Percentiles rank a stretch among this genome's conserved stretches.
phyloP scores from a whole-genome alignment of 2,888 invertebrate species.

The Machimus rusticus region DNA sequence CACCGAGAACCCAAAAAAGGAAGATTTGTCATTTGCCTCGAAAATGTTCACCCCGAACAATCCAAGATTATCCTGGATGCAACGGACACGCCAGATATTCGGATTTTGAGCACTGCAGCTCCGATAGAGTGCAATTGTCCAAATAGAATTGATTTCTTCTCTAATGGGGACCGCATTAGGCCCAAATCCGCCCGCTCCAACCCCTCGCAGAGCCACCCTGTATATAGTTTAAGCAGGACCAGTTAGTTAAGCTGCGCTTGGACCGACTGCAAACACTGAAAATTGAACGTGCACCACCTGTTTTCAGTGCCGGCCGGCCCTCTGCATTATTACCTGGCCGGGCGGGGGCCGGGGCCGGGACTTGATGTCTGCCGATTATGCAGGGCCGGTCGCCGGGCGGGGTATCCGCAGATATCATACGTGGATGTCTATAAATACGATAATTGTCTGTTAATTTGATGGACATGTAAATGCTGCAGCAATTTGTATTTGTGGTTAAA shows the following conservation, averaged over 20 bases:
- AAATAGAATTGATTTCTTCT: slow-evolving; percentile 33
- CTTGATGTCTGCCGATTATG: slow-evolving; percentile 13
- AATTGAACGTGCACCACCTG: slow-evolving; percentile 38
- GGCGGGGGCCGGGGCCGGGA: not conserved
- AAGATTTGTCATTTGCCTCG: slow-evolving; percentile 3
- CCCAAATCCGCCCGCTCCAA: not conserved
- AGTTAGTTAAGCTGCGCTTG: slow-evolving; percentile 18
- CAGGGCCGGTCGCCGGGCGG: not conserved
- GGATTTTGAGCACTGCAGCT: not conserved
- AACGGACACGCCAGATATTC: not conserved
- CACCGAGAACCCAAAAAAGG: not conserved
- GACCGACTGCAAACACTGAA: slow-evolving; percentile 16
- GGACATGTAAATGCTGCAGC: slow-evolving; percentile 48
- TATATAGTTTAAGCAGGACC: not conserved
- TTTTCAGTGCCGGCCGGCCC: not conserved
- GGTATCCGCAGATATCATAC: slow-evolving; percentile 15
- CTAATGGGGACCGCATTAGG: slow-evolving; percentile 8
- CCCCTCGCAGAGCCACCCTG: not conserved
- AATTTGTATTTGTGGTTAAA: slow-evolving; percentile 35
- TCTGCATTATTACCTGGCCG: not conserved
- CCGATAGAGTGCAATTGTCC: slow-evolving; percentile 12
- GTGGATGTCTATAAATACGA: slow-evolving; percentile 49
- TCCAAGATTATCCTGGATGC: not conserved
- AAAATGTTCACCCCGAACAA: not conserved
- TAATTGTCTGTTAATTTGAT: slow-evolving; percentile 52